Evolutionary conservation across 1,140 invertebrate species (phyloP).

Genomic region (Mesaphorura yosii): DNA sequence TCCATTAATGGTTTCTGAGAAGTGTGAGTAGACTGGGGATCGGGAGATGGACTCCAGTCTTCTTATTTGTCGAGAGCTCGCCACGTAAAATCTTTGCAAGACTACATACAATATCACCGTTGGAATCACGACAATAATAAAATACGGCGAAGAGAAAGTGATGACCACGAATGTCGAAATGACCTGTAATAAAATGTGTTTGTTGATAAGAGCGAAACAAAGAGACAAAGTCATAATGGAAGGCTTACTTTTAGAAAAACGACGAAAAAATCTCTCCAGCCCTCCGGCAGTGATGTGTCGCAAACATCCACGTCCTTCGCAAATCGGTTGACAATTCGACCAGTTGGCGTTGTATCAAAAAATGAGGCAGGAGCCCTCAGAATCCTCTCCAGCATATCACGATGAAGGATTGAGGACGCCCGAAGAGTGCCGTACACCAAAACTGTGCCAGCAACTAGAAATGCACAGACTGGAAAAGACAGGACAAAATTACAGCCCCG

Average conservation of each 20-base stretch:
- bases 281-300: constrained; percentile 49
- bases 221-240: too few species aligned
- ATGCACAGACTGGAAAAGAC: constrained; percentile 46
- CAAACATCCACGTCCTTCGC: constrained; percentile 44
- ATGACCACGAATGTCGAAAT: constrained; percentile 69
- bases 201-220: constrained; percentile 2
- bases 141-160: constrained; percentile 74
- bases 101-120: constrained; percentile 64
- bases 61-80: constrained; percentile 50
- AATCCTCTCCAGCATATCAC: constrained; percentile 34
- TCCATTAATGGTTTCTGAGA: constrained; percentile 45
- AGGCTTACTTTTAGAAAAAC: too few species aligned
- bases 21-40: constrained; percentile 54
- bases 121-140: constrained; percentile 69
- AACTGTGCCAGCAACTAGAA: constrained; percentile 46
- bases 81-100: constrained; percentile 47
- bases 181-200: constrained; percentile 28
- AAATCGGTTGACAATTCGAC: constrained; percentile 45
- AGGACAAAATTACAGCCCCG: constrained; percentile 52
- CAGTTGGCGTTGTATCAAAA: constrained; percentile 44
- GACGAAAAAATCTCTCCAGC: constrained; percentile 53
- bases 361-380: constrained; percentile 36
- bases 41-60: constrained; percentile 48
- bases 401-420: constrained; percentile 37
- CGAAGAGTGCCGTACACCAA: constrained; percentile 46